Conservation (phyloP, 2,113 vertebrate species). For the Micronycteris hirsuta region DNA sequence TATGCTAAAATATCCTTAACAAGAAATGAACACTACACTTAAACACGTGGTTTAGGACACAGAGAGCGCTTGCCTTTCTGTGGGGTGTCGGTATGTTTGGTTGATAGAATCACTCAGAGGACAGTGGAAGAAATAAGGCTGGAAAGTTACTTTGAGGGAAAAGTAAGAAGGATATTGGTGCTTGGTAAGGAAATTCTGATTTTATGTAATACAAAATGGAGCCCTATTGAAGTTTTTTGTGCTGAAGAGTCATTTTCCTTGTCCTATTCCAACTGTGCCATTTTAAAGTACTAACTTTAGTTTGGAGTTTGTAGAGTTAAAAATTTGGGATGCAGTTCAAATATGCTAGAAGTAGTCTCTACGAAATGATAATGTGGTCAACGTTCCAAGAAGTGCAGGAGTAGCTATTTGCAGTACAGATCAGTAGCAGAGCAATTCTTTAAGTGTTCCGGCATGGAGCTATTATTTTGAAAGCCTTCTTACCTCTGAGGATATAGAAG, state of each 20-base stretch:
- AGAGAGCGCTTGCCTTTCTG: neutral
- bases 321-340: neutral
- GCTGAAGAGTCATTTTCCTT: neutral
- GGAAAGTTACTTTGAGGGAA: neutral
- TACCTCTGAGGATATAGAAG: neutral
- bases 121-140: neutral
- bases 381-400: neutral
- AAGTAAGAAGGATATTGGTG: neutral
- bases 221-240: neutral
- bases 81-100: neutral
- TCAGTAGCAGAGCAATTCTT: neutral
- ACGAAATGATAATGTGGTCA: neutral
- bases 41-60: neutral
- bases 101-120: neutral
- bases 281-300: neutral
- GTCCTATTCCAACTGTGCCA: neutral
- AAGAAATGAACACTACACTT: neutral
- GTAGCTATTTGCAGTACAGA: neutral
- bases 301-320: constrained; percentile 3
- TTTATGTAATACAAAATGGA: neutral
- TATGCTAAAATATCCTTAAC: constrained; percentile 5
- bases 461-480: constrained; percentile 13
- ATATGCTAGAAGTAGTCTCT: neutral
- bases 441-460: neutral
- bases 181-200: neutral